Base-by-base conservation (phyloP, 2,888 invertebrate species). In the Dynastes hyllus region DNA sequence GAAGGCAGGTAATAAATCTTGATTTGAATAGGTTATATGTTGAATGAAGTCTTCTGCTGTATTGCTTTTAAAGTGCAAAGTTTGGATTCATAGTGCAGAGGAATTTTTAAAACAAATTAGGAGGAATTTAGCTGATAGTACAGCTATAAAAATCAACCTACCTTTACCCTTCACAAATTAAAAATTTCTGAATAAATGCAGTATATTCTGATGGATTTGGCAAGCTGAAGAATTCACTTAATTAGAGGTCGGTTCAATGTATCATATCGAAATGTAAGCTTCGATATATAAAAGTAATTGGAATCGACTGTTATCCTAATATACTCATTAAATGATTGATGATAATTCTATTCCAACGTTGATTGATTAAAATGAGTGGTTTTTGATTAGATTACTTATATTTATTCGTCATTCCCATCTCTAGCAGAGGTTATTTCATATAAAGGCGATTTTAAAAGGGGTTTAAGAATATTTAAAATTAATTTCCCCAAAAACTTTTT, bases 11-110 rank as follows among this genome's bases (percentile, higher is more conserved):
- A 58, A 58, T 58, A 58, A 5, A 58, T 58, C 22, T 55, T 55
- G 22, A 55, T 16, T 22, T 16, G 16, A 8, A 8, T 55, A 16
- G 55, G 22, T 22, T 55, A 0, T 53, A 53, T 6, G 53, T n/a
- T 53, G 11, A 45, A 45, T 45, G 45, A 45, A 45, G 45, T 45
- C 45, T 45, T 45, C 45, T 45, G 11, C 8, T 45, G 11, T 11
- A 45, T 45, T 45, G 45, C 45, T 27, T 61, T 61, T 61, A 9
- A 32, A 63, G 63, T 22, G 13, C 29, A 63, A 63, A 63, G 63
- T 63, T 63, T 63, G 63, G 27, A 63, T 22, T 63, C 63, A 29
- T 2, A 63, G 63, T 63, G n/a, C 29, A n/a, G 32, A 55, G 55
- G 55, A 63, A 22, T 63, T 63, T 63, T n/a, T n/a, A 6, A n/a